These are phyloP conservation scores for Zeuzera pyrina DNA, from an alignment of 2,888 invertebrate genomes.

Conservation along the genomic window DNA sequence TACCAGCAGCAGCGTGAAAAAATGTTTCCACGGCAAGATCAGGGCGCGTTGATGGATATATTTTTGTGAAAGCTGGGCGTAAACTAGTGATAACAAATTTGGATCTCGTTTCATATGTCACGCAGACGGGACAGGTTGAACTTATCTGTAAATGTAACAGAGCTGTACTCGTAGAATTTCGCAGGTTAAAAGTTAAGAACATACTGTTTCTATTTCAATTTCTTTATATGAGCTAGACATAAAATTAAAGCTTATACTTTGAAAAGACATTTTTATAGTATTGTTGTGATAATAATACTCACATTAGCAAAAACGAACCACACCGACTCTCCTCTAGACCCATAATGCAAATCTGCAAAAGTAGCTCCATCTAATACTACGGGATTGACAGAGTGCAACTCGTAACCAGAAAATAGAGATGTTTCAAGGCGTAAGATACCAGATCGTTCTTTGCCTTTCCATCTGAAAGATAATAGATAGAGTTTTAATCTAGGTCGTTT, in stretches of 20 bases:
- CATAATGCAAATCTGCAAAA: slow-evolving; percentile 74
- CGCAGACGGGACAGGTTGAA: slow-evolving; percentile 74
- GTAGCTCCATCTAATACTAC: slow-evolving; percentile 70
- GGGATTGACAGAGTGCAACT: slow-evolving; percentile 69
- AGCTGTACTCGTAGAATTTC: no score
- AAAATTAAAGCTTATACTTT: no score
- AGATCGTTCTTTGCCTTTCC: slow-evolving; percentile 75
- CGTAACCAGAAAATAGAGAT: slow-evolving; percentile 76
- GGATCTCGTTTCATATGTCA: slow-evolving; percentile 74
- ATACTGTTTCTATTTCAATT: no score
- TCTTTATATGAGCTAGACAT: no score
- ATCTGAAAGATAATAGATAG: no score
- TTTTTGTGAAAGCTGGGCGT: slow-evolving; percentile 75
- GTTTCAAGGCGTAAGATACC: slow-evolving; percentile 76
- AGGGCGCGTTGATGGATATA: slow-evolving; percentile 75
- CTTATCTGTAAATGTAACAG: slow-evolving; percentile 73
- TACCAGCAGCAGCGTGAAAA: slow-evolving; percentile 75
- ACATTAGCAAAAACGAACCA: slow-evolving; percentile 80
- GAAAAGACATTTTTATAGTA: no score
- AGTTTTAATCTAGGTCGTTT: no score
- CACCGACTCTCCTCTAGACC: slow-evolving; percentile 73
- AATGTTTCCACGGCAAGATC: slow-evolving; percentile 77
- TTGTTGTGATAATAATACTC: slow-evolving; percentile 28
- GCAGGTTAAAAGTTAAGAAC: no score
- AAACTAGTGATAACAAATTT: slow-evolving; percentile 74